Evolutionary conservation across 2,888 invertebrate species (phyloP).

Genomic region (Hyposoter didymator): DNA sequence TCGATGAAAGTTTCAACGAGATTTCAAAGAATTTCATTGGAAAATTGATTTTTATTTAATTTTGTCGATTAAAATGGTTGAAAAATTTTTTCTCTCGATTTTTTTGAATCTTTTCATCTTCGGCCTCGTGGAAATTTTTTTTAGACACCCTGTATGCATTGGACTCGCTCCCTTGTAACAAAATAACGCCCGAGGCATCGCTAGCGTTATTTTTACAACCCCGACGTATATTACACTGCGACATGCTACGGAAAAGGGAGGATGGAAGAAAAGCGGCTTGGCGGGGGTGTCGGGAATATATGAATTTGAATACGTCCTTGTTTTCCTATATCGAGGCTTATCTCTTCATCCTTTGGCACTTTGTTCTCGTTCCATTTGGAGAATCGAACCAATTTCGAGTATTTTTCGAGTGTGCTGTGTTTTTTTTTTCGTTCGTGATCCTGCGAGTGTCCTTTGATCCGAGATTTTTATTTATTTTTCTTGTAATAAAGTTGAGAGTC

Average conservation of each 20-base stretch:
- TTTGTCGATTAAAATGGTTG: not conserved
- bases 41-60: not conserved
- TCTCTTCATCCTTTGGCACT: slow-evolving; percentile 15
- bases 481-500: slow-evolving; percentile 9
- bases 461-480: not conserved
- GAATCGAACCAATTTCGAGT: not conserved
- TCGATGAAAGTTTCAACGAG: not conserved
- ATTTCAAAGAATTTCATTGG: not conserved
- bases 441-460: slow-evolving; percentile 14
- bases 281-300: not conserved
- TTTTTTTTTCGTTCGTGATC: not conserved
- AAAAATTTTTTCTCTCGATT: not conserved
- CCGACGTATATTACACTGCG: slow-evolving; percentile 32
- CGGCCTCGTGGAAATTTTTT: not conserved
- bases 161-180: slow-evolving; percentile 38
- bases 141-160: not conserved
- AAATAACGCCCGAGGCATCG: slow-evolving; percentile 54
- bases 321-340: slow-evolving; percentile 18
- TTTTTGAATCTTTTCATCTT: not conserved
- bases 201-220: slow-evolving; percentile 56
- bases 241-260: slow-evolving; percentile 9
- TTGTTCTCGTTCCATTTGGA: not conserved
- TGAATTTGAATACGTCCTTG: slow-evolving; percentile 23
- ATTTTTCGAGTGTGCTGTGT: not conserved
- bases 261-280: slow-evolving; percentile 33